Evolutionary conservation across 2,113 vertebrate genomes (phyloP), one percentile per base, ranked within the genome.

Genomic region (Chroicocephalus ridibundus): DNA sequence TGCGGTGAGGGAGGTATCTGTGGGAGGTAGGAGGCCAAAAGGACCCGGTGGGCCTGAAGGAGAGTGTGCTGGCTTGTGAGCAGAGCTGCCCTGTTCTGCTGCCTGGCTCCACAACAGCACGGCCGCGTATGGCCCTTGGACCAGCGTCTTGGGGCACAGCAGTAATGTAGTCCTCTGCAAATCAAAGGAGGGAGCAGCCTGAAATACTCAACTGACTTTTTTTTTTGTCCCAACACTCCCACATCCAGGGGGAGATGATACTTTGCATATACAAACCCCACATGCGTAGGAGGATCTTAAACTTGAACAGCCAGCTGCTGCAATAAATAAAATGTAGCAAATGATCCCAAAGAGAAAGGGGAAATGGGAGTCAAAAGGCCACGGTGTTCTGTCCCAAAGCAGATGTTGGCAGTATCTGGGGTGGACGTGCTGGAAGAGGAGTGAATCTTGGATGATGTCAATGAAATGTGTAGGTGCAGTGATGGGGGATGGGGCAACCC

Each of bases 111-210:
- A 0, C 0, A 2, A 12, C 38, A 88, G 69, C 26, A 11, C 0
- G 1, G 22, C 86, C 42, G 38, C 1, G 0, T 31, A 3, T 32
- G 47, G 86, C 77, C 54, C 64, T 51, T 29, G 75, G 26, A 15
- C 68, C 0, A 0, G 49, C 2, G 2, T 32, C 44, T 58, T 4
- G 1, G 54, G n/a, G 12, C 3, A 2, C 44, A 70, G 32, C 61
- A 34, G 24, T 5, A 9, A 20, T 10, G 25, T 49, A 38, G 55
- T 83, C 42, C 25, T 58, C 25, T 83, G 68, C 16, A 81, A 77
- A 78, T 55, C 76, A 68, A 72, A 94, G 79, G 10, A 7, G 66
- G 38, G 24, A 93, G 68, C 22, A 27, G 82, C 64, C 55, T 90
- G 32, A 92, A 96, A 81, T 62, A 58, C 42, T 90, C 51, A 60